Evolutionary conservation across 2,888 invertebrate species (phyloP).

Genomic region (Drosophila kambysellisi): DNA sequence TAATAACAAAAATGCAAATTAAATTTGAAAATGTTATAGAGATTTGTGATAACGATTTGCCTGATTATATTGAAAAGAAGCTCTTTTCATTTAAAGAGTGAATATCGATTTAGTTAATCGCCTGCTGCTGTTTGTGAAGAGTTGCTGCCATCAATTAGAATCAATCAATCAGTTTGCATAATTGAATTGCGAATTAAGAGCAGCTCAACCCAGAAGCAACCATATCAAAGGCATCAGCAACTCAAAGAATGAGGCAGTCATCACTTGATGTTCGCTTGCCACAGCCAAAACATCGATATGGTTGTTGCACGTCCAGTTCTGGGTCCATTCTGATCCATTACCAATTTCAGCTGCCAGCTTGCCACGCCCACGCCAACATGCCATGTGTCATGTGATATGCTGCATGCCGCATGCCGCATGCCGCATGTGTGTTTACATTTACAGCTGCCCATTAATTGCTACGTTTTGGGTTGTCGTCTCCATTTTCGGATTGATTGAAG

Average conservation of each 20-base stretch:
- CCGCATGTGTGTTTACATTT: constrained; percentile 44
- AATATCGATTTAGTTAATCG: background rate
- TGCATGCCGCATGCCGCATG: constrained; percentile 20
- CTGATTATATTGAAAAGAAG: constrained; percentile 13
- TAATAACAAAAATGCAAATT: constrained; percentile 5
- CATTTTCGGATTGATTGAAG: constrained; percentile 51
- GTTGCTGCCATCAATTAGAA: constrained; percentile 57
- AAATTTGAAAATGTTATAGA: background rate
- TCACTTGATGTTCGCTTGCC: constrained; percentile 6
- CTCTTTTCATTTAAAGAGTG: constrained; percentile 3
- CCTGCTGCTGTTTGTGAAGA: background rate
- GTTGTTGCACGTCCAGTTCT: constrained; percentile 4
- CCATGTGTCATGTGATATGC: constrained; percentile 10
- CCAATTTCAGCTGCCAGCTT: constrained; percentile 15
- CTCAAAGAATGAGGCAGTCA: constrained; percentile 29
- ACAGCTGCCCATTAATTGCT: constrained; percentile 52
- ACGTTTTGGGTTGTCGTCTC: constrained; percentile 42
- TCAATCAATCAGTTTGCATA: constrained; percentile 75
- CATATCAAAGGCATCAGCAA: constrained; percentile 8
- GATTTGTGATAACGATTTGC: background rate
- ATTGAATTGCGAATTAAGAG: constrained; percentile 71
- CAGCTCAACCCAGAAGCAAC: constrained; percentile 8
- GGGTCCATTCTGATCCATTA: constrained; percentile 6
- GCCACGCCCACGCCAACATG: constrained; percentile 18
- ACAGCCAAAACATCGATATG: constrained; percentile 3